A percentile compares a stretch with the other conserved stretches of the same genome.
Evolutionary conservation across 2,113 vertebrate species (phyloP).

Genomic region (Albula glossodonta): DNA sequence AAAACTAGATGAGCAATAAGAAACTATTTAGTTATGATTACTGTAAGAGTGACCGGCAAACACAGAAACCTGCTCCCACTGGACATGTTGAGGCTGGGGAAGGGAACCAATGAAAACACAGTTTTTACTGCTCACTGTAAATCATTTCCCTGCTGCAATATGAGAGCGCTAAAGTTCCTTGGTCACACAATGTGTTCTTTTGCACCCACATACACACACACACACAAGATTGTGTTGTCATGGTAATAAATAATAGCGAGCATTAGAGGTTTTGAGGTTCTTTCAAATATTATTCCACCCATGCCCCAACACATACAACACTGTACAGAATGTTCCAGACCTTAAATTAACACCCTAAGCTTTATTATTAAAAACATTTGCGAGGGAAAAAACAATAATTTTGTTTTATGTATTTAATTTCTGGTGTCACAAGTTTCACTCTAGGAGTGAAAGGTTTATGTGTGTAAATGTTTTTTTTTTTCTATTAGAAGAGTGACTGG

Average conservation of each 20-base stretch:
- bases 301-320: not conserved
- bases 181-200: not conserved
- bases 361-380: conserved; percentile 5
- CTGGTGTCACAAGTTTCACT: not conserved
- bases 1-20: not conserved
- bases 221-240: not conserved
- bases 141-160: not conserved
- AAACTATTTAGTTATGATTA: not conserved
- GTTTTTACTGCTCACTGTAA: not conserved
- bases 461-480: not conserved
- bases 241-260: not conserved
- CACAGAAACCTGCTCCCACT: not conserved
- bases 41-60: not conserved
- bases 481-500: not conserved
- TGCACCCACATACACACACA: not conserved
- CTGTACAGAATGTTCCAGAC: not conserved
- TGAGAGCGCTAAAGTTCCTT: not conserved
- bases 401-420: conserved; percentile 1
- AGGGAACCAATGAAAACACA: conserved; percentile 19
- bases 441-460: not conserved
- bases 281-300: not conserved
- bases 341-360: not conserved
- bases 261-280: not conserved
- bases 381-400: not conserved
- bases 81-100: conserved; percentile 2